Percentiles rank a stretch among this genome's conserved stretches.
phyloP scores from a whole-genome alignment of 2,797 vertebrate species.

The Enteromius argenteus region DNA sequence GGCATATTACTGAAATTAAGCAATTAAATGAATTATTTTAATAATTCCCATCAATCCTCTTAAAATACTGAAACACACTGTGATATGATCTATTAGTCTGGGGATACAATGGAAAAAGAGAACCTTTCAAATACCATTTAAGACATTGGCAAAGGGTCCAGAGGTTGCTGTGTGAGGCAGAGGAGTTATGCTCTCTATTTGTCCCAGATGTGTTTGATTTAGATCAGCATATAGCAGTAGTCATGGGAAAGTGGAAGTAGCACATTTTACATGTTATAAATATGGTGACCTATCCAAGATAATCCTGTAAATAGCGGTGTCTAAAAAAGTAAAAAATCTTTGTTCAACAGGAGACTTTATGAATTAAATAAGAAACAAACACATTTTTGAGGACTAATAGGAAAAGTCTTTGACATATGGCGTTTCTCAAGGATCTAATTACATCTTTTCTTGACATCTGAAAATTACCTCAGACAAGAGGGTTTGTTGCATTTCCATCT shows the following conservation, averaged over 20 bases:
- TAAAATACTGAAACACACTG: not conserved
- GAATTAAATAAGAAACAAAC: constrained; percentile 10
- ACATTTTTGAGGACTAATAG: constrained; percentile 14
- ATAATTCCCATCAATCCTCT: constrained; percentile 12
- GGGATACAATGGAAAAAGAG: constrained; percentile 24
- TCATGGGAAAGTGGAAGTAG: constrained; percentile 40
- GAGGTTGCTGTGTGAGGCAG: constrained; percentile 24
- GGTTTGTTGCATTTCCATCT: constrained; percentile 49
- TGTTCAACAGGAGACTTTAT: not conserved
- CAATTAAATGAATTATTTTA: constrained; percentile 17
- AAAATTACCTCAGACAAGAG: constrained; percentile 49
- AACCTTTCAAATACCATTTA: constrained; percentile 31
- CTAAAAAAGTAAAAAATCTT: not conserved
- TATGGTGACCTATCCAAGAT: constrained; percentile 12
- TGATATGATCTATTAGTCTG: constrained; percentile 6
- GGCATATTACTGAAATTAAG: constrained; percentile 7
- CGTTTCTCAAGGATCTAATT: constrained; percentile 20
- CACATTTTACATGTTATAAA: constrained; percentile 23
- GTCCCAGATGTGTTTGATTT: constrained; percentile 47
- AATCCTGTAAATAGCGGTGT: not conserved
- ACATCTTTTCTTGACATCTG: constrained; percentile 54
- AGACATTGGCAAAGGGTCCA: constrained; percentile 27
- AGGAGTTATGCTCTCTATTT: constrained; percentile 34
- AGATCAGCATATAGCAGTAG: constrained; percentile 34
- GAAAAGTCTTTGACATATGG: constrained; percentile 24